Evolutionary conservation across 2,888 invertebrate genomes (phyloP), one percentile per base, ranked within the genome.

Genomic region (Empis stercorea): DNA sequence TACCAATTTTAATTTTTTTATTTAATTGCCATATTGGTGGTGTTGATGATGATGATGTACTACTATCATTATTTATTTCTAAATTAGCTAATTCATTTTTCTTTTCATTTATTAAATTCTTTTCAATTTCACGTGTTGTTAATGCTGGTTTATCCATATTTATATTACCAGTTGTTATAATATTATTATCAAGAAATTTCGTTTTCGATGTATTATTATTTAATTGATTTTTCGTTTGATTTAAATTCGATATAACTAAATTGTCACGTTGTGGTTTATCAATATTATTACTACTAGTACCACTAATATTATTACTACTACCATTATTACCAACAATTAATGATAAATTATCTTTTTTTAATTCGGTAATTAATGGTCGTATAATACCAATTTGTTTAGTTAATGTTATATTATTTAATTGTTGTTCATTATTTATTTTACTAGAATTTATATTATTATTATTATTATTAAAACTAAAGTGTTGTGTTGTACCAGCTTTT

Each of bases 31-130:
- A 52, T 7, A 34, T 34, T 34, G 34, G 34, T 34, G 34, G 49
- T 40, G 16, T 39, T 50, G 47, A 46, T 34, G 34, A 48, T 40
- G 16, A 37, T 50, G 47, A 46, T 38, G 32, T 48, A 43, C 48
- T 42, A 9, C 47, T n/a, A 14, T 48, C 49, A 39, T 34, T 43
- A 43, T 51, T 47, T 10, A 45, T 45, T 16, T 49, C 47, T 17
- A 51, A 40, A 42, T 44, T 49, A 16, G 51, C 51, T 43, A 75
- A 73, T 51, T 71, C 70, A 63, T 75, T 78, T 62, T 80, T 81
- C 49, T 76, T 76, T 53, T 75, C 73, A 65, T 82, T 82, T 50
- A 79, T 81, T 40, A 78, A 67, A 66, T 81, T 82, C 63, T 81
- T 81, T 60, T 80, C 80, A 46, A 79, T 74, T 64, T 81, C 81